These are phyloP conservation scores for Nemoura dubitans DNA, from an alignment of 2,888 invertebrate genomes.

Conservation along the genomic window DNA sequence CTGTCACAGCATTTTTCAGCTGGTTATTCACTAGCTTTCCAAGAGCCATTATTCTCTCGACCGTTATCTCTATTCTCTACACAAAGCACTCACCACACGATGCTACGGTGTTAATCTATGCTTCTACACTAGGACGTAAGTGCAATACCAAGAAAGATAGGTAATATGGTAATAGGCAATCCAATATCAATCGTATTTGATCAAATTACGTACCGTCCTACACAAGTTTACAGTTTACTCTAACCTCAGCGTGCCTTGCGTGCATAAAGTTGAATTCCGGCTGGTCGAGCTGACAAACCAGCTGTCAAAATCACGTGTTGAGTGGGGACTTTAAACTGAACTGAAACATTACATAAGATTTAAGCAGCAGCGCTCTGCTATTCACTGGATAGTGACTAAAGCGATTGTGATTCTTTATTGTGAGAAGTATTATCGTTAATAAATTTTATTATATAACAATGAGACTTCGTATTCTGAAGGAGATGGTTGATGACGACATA, in stretches of 20 bases:
- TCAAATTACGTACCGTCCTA: too few species aligned
- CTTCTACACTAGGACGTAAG: too few species aligned
- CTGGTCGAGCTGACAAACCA: neutral
- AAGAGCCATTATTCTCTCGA: constrained; percentile 23
- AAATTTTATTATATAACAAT: neutral
- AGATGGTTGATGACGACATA: neutral
- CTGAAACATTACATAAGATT: neutral
- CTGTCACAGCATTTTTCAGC: constrained; percentile 57
- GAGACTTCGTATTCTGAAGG: neutral
- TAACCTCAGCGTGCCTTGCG: neutral
- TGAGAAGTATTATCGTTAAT: too few species aligned
- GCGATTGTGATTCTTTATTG: too few species aligned
- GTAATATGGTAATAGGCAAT: too few species aligned
- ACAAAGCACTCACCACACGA: neutral
- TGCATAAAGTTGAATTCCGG: neutral
- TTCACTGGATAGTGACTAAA: too few species aligned
- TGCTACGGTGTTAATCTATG: too few species aligned
- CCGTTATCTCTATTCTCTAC: neutral
- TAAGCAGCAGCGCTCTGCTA: neutral
- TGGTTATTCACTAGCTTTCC: constrained; percentile 57
- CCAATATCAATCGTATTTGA: too few species aligned
- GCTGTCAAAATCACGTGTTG: constrained; percentile 2
- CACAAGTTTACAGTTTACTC: neutral
- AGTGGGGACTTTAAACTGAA: neutral
- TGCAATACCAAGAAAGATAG: too few species aligned